Percentiles rank a stretch among this genome's conserved stretches.
Conservation (phyloP, 2,797 vertebrate species). For the Muscicapa striata region DNA sequence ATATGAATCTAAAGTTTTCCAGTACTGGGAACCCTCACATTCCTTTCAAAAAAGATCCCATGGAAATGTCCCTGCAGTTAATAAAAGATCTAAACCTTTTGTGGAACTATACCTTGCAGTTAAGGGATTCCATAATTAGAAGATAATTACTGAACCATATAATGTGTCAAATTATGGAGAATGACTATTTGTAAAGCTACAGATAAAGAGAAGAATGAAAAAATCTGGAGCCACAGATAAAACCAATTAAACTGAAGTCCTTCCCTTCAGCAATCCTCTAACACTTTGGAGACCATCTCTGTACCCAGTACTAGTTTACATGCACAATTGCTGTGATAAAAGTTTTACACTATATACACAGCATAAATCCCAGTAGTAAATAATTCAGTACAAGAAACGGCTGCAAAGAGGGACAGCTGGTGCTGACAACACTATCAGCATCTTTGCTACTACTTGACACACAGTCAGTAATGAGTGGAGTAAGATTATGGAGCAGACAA, state of each 20-base stretch:
- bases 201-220: conserved; percentile 48
- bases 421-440: conserved; percentile 39
- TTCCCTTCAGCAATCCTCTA: conserved; percentile 24
- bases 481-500: conserved; percentile 6
- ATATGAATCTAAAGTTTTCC: neutral
- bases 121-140: conserved; percentile 51
- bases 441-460: conserved; percentile 29
- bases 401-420: conserved; percentile 54
- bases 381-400: conserved; percentile 40
- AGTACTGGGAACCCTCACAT: neutral
- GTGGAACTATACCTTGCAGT: conserved; percentile 18
- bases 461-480: neutral
- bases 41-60: neutral
- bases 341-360: conserved; percentile 19
- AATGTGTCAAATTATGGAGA: conserved; percentile 50
- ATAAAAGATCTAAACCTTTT: conserved; percentile 12
- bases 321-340: conserved; percentile 28
- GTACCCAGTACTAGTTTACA: conserved; percentile 18
- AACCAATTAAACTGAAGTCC: conserved; percentile 45
- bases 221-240: conserved; percentile 53
- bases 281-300: conserved; percentile 25
- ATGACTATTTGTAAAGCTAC: conserved; percentile 50
- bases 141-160: conserved; percentile 51
- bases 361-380: conserved; percentile 60
- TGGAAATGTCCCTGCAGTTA: neutral